A percentile compares a stretch with the other conserved stretches of the same genome.
These are phyloP conservation scores for Prietella phreatophila DNA, from an alignment of 2,113 vertebrate genomes.

Conservation along the genomic window DNA sequence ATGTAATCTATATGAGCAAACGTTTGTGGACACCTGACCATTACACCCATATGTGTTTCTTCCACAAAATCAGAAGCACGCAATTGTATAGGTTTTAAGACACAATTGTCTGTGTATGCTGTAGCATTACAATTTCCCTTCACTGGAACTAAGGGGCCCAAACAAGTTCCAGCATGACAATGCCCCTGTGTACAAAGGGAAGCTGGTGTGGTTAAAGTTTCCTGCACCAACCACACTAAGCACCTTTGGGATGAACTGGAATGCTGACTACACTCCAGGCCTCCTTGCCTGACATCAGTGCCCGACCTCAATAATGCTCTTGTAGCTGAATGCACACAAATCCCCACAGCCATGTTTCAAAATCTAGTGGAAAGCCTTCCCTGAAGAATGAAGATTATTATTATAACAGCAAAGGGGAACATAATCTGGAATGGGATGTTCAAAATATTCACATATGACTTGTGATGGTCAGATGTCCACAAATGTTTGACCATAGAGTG, in stretches of 20 bases:
- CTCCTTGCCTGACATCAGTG: no score
- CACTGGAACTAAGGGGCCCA: not conserved
- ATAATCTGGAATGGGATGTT: not conserved
- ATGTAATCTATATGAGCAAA: not conserved
- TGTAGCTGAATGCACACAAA: no score
- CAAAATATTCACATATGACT: not conserved
- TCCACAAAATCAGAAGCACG: not conserved
- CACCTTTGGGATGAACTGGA: no score
- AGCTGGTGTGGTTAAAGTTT: no score
- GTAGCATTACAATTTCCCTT: not conserved
- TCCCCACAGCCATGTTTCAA: no score
- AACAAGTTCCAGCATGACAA: not conserved
- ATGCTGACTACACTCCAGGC: no score
- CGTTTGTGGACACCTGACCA: not conserved
- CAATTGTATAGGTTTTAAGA: not conserved
- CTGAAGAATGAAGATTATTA: not conserved
- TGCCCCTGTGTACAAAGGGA: not conserved
- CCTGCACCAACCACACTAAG: no score
- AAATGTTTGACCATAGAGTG: not conserved
- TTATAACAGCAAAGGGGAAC: not conserved
- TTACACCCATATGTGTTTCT: not conserved
- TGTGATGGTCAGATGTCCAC: not conserved
- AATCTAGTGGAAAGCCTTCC: not conserved
- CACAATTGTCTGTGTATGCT: not conserved
- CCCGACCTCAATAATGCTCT: no score